Base-by-base conservation (phyloP, 2,797 vertebrate species). In the Tamandua tetradactyla region DNA sequence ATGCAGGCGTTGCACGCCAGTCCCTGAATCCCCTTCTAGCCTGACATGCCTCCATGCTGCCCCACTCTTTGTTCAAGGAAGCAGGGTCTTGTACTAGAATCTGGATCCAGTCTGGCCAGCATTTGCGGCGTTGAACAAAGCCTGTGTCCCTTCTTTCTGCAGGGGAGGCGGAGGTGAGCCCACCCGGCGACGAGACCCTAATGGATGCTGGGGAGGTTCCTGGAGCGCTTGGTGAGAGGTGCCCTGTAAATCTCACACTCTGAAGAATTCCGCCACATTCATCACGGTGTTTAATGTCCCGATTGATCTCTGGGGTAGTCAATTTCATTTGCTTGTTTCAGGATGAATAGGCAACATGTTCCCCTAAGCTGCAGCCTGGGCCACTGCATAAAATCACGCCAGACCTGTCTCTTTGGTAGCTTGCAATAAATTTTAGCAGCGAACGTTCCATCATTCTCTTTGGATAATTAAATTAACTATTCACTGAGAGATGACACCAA, bases 381-480 rank as follows among this genome's bases (percentile, higher is more conserved):
- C 74, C 86, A 87, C 83, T 80, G 92, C 75, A 71, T 79, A 37
- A 76, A 87, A 87, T 93, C 55, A 76, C 42, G 76, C 84, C 89
- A 75, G 69, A 0, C 1, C 42, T 35, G 30, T 87, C 83, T 93
- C 80, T 81, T 52, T 72, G 69, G 82, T 75, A 37, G 62, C 94
- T 62, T 42, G 92, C 93, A 82, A 89, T 97, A 95, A 91, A 96
- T 91, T 89, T 91, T 71, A 91, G 88, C 64, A 66, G 78, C 81
- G 81, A 91, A 71, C 37, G 17, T 91, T 89, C 90, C 75, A 68
- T 97, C 79, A 74, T 92, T 95, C 95, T 87, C 87, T 89, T 83
- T 57, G 75, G 92, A 86, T 96, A 95, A 97, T 96, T 96, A 96
- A 96, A 93, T 97, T 92, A 97, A 95, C 72, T 82, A 66, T 95